Percentiles rank a stretch among this genome's conserved stretches.
Conservation (phyloP, 2,797 vertebrate genomes). For the Propithecus perrieri region DNA sequence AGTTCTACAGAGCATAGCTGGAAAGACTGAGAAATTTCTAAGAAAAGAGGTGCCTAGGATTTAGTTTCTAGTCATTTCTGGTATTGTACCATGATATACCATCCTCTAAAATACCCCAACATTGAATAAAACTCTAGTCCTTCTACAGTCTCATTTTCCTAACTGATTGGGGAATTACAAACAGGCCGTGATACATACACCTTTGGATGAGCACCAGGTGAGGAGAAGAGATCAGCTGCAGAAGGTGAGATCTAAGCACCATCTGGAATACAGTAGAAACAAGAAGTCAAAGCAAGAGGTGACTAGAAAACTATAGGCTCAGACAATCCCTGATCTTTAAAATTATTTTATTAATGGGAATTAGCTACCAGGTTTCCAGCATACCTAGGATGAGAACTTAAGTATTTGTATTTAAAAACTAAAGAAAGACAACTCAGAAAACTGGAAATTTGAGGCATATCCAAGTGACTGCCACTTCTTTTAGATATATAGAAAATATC, state of each 20-base stretch:
- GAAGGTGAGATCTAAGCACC: background rate
- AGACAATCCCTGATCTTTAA: background rate
- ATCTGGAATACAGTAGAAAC: background rate
- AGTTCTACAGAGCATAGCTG: background rate
- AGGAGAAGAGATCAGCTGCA: background rate
- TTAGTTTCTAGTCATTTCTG: background rate
- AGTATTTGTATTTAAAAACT: background rate
- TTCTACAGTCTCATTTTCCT: background rate
- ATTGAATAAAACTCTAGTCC: background rate
- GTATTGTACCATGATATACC: background rate
- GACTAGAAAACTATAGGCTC: background rate
- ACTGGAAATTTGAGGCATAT: background rate
- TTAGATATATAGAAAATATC: background rate
- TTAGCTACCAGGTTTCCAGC: background rate
- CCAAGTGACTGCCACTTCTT: background rate
- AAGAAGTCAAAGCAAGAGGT: background rate
- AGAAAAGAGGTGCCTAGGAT: background rate
- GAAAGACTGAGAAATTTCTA: background rate
- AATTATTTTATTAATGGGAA: background rate
- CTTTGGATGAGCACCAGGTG: background rate
- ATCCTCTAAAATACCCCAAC: background rate
- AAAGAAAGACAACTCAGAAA: slow-evolving; percentile 2
- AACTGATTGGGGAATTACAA: background rate
- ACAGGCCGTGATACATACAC: background rate
- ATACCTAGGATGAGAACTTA: background rate